phyloP scores from a whole-genome alignment of 2,797 vertebrate species.

The Mormyrus proboscirostris region DNA sequence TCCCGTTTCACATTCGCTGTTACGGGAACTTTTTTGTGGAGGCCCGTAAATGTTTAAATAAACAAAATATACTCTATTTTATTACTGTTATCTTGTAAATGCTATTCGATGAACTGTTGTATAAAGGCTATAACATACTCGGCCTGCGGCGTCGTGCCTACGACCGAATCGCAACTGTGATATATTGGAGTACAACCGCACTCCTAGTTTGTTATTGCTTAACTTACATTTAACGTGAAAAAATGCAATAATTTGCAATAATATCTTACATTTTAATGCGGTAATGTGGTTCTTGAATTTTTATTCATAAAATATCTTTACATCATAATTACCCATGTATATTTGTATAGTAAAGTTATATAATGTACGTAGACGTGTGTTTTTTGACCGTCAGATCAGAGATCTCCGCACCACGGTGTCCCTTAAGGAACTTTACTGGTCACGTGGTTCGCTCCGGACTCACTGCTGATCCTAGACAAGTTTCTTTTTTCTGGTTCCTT shows the following conservation, averaged over 20 bases:
- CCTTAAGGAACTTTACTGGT: not conserved
- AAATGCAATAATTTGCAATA: not conserved
- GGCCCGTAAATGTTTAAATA: too few species aligned
- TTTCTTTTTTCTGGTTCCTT: constrained; percentile 11
- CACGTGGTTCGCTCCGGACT: not conserved
- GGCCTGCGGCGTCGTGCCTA: not conserved
- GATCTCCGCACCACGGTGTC: not conserved
- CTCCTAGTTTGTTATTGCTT: not conserved
- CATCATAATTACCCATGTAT: not conserved
- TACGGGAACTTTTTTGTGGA: not conserved
- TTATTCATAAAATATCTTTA: not conserved
- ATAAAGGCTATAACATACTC: not conserved
- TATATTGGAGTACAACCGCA: too few species aligned
- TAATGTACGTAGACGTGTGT: not conserved
- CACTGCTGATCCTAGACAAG: not conserved
- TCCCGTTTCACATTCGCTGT: not conserved
- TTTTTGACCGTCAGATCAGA: not conserved
- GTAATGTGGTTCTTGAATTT: not conserved
- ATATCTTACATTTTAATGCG: not conserved
- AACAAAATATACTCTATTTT: too few species aligned
- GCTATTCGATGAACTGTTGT: too few species aligned
- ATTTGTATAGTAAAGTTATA: not conserved
- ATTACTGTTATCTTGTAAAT: too few species aligned
- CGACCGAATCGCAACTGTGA: not conserved
- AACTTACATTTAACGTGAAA: not conserved